These are phyloP conservation scores for Syritta pipiens DNA, from an alignment of 2,888 invertebrate species.

Conservation along the genomic window DNA sequence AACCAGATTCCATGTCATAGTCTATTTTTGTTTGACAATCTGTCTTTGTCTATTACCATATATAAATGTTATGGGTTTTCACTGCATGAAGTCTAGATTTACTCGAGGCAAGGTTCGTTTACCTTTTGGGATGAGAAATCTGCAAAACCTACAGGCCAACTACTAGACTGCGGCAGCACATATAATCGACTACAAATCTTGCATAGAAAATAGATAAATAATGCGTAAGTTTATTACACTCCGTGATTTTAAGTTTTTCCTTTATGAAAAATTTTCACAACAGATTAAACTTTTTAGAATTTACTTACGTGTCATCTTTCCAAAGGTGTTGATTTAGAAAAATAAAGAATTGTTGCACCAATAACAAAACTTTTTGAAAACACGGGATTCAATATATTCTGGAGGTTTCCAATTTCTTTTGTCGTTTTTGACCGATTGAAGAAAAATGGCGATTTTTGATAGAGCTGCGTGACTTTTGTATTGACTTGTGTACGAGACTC, in stretches of 20 bases:
- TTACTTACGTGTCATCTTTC: conserved; percentile 56
- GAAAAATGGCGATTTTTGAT: conserved; percentile 39
- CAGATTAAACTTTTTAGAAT: neutral
- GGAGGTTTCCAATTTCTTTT: conserved; percentile 11
- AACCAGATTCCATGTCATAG: no score
- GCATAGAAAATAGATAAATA: no score
- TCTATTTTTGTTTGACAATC: no score
- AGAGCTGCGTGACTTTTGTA: conserved; percentile 11
- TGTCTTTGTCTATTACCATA: no score
- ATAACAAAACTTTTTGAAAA: conserved; percentile 51
- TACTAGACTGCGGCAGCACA: no score
- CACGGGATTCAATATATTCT: conserved; percentile 35
- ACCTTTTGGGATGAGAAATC: neutral
- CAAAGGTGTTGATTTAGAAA: conserved; percentile 47
- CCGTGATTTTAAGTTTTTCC: no score
- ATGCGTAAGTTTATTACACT: no score
- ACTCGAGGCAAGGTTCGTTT: conserved; percentile 5
- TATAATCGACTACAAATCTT: no score
- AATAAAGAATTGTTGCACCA: conserved; percentile 56
- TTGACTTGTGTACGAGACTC: conserved; percentile 18
- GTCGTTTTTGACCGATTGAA: conserved; percentile 10
- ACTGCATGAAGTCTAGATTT: no score
- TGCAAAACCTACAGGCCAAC: no score
- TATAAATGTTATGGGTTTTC: no score
- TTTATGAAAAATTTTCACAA: no score